Conservation (phyloP, 2,888 invertebrate genomes). For the Ophion slaviceki region DNA sequence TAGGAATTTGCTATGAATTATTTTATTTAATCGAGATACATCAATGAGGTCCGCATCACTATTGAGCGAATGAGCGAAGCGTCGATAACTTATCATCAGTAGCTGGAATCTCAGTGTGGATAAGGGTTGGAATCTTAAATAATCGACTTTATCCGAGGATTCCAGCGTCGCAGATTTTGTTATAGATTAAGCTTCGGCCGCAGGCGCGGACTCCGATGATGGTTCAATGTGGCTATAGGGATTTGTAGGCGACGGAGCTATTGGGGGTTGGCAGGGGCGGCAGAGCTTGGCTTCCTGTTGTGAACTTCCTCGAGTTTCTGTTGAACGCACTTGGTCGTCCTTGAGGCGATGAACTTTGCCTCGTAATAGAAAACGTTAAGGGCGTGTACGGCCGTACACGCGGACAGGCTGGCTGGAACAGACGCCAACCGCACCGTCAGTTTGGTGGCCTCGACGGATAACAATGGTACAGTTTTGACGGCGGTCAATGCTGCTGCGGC, state of each 20-base stretch:
- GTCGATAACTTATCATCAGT: not conserved
- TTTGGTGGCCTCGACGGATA: slow-evolving; percentile 34
- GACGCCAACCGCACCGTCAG: slow-evolving; percentile 29
- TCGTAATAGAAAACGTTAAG: slow-evolving; percentile 32
- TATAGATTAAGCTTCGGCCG: not conserved
- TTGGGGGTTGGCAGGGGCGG: not conserved
- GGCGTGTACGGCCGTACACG: slow-evolving; percentile 51
- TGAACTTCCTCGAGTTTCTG: slow-evolving; percentile 32
- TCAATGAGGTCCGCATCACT: not conserved
- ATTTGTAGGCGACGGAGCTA: not conserved
- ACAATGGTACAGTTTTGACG: slow-evolving; percentile 43
- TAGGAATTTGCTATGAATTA: not conserved
- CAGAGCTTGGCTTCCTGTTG: not conserved
- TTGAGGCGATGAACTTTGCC: not conserved
- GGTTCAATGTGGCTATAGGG: no score
- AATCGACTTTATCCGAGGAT: not conserved
- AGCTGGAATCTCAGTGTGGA: not conserved
- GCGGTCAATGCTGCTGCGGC: slow-evolving; percentile 57
- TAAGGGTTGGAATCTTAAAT: not conserved
- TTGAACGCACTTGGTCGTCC: slow-evolving; percentile 49
- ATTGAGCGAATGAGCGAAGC: not conserved
- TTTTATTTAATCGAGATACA: not conserved
- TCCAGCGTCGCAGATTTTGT: not conserved
- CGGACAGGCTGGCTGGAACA: slow-evolving; percentile 41
- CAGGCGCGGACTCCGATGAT: no score